A percentile compares a stretch with the other conserved stretches of the same genome.
Evolutionary conservation across 2,797 vertebrate genomes (phyloP).

Genomic region (Amniataba percoides): DNA sequence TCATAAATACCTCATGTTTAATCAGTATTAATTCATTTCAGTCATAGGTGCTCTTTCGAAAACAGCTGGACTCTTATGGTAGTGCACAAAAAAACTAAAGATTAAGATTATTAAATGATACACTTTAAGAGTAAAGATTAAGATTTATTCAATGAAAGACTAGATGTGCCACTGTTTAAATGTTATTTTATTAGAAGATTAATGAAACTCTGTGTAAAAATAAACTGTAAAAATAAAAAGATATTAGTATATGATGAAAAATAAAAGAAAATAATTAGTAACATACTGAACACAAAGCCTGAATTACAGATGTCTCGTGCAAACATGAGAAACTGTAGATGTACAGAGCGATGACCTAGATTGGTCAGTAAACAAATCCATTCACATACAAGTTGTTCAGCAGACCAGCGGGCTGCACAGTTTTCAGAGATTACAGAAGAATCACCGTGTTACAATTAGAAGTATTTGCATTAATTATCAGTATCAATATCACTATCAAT

Average conservation of each 20-base stretch:
- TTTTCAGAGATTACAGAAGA: neutral
- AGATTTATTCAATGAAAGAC: neutral
- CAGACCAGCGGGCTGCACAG: neutral
- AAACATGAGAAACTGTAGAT: slow-evolving; percentile 17
- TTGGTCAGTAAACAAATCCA: slow-evolving; percentile 46
- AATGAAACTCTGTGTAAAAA: neutral
- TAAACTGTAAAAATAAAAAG: neutral
- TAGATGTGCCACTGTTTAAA: neutral
- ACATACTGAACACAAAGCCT: neutral
- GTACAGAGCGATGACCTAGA: slow-evolving; percentile 55
- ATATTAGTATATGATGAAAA: neutral
- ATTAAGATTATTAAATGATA: neutral
- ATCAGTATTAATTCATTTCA: neutral
- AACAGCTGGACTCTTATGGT: neutral
- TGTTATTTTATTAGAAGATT: neutral
- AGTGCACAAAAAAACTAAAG: neutral
- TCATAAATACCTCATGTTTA: neutral
- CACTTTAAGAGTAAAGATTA: neutral
- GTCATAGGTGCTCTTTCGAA: neutral
- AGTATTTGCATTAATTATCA: neutral
- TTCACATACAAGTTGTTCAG: slow-evolving; percentile 29
- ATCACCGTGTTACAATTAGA: neutral
- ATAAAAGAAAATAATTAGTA: neutral
- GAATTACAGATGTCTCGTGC: neutral
- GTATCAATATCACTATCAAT: neutral